A percentile compares a stretch with the other conserved stretches of the same genome.
These are phyloP conservation scores for Rattus norvegicus DNA, from an alignment of 2,113 vertebrate genomes.

Conservation along the genomic window GRCr8 NC_086023.1:131075001-131075500, in stretches of 20 bases:
- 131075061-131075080: background rate
- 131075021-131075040: background rate
- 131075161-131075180: background rate
- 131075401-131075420: background rate
- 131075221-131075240: background rate
- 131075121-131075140: background rate
- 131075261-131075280: background rate
- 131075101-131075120: background rate
- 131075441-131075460: background rate
- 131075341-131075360: background rate
- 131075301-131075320: background rate
- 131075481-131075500: background rate
- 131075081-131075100: background rate
- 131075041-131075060: background rate
- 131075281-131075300: background rate
- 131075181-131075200: background rate
- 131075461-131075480: background rate
- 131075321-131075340: background rate
- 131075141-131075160: background rate
- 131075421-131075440: background rate
- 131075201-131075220: background rate
- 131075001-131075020: background rate
- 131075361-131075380: background rate
- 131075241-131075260: background rate
- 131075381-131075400: background rate